phyloP scores from a whole-genome alignment of 2,797 vertebrate species.

The Bucorvus abyssinicus region DNA sequence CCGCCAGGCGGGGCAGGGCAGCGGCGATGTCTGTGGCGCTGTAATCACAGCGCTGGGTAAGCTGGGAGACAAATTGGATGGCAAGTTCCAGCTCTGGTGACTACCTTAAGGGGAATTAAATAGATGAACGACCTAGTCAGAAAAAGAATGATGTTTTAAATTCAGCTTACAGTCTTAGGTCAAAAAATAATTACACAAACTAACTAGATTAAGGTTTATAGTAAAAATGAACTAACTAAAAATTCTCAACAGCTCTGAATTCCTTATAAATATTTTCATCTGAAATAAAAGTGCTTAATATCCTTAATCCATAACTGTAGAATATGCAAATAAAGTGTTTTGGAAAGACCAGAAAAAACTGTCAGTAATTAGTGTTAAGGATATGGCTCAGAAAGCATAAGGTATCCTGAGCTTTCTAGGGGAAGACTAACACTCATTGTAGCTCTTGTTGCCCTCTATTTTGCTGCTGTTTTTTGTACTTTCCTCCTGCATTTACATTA shows the following conservation, averaged over 20 bases:
- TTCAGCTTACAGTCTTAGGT: not conserved
- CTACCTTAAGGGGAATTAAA: not conserved
- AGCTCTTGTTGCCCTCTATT: not conserved
- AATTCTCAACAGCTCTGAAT: not conserved
- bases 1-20: too few species aligned
- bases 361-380: not conserved
- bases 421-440: not conserved
- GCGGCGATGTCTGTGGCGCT: not conserved
- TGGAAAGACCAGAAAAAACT: not conserved
- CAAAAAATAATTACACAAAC: not conserved
- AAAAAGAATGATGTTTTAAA: not conserved
- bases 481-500: not conserved
- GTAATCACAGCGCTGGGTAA: fast-evolving
- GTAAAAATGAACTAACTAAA: not conserved
- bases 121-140: not conserved
- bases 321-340: not conserved
- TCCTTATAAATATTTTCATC: not conserved
- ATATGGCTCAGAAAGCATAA: not conserved
- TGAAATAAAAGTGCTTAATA: not conserved
- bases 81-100: too few species aligned
- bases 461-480: not conserved
- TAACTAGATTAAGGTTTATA: not conserved
- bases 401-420: not conserved
- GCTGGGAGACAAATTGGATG: fast-evolving
- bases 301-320: not conserved